A percentile compares a stretch with the other conserved stretches of the same genome.
phyloP scores from a whole-genome alignment of 1,140 invertebrate species.

The Drosophila pseudoobscura region DNA sequence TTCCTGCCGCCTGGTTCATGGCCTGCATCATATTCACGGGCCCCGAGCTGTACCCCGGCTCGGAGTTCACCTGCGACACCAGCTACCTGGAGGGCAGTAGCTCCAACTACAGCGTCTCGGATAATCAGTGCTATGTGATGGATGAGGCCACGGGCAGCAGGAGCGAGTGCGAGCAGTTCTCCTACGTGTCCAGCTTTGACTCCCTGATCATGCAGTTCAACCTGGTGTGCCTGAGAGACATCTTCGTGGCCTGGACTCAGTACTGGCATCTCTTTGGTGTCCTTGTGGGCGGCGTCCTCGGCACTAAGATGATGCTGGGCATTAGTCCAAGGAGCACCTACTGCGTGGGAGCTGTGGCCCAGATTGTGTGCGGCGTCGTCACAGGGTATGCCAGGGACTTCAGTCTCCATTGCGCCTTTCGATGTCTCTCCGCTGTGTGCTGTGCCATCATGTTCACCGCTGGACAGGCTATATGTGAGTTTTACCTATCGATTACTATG shows the following conservation, averaged over 20 bases:
- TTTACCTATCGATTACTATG: not conserved
- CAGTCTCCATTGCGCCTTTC: constrained; percentile 80
- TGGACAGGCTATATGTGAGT: constrained; percentile 82
- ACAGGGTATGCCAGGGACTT: constrained; percentile 80
- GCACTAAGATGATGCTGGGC: constrained; percentile 80
- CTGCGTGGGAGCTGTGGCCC: constrained; percentile 76
- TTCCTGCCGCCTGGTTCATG: constrained; percentile 84
- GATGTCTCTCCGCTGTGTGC: constrained; percentile 80
- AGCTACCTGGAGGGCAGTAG: constrained; percentile 32
- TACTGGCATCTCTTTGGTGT: constrained; percentile 84
- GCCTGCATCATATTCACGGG: constrained; percentile 83
- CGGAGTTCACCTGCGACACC: constrained; percentile 67
- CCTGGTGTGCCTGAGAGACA: constrained; percentile 82
- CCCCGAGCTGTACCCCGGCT: constrained; percentile 70
- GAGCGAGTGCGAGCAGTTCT: constrained; percentile 66
- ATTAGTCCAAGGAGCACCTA: constrained; percentile 82
- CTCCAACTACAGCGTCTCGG: constrained; percentile 45
- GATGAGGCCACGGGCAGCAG: constrained; percentile 33
- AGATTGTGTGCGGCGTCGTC: constrained; percentile 79
- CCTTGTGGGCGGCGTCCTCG: constrained; percentile 80
- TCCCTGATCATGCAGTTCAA: constrained; percentile 82
- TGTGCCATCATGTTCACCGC: constrained; percentile 82
- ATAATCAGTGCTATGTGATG: constrained; percentile 66
- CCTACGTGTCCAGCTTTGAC: constrained; percentile 68
- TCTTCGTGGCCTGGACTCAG: constrained; percentile 83